Percentiles rank a stretch among this genome's conserved stretches.
Evolutionary conservation across 1,140 invertebrate genomes (phyloP).

Genomic region (Lineus longissimus): DNA sequence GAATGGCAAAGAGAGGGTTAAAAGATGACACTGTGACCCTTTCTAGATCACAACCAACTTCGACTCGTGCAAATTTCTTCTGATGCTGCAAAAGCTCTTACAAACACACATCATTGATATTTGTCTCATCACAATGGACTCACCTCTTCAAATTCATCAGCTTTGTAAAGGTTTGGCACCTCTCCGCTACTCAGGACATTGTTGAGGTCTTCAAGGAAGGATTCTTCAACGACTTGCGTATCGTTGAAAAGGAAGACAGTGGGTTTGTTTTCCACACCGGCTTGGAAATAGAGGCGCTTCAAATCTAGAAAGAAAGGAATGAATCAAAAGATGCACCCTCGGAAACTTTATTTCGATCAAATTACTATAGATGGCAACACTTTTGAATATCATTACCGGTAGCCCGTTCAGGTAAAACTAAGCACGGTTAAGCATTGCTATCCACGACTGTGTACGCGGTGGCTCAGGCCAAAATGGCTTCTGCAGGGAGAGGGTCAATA

Average conservation of each 20-base stretch:
- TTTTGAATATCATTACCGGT: neutral
- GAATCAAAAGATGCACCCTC: neutral
- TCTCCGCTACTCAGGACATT: slow-evolving; percentile 53
- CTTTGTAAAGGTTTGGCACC: slow-evolving; percentile 54
- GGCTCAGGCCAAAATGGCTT: neutral
- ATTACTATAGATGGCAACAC: neutral
- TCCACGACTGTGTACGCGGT: neutral
- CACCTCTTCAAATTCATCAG: slow-evolving; percentile 55
- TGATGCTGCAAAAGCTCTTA: too few relatives aligned
- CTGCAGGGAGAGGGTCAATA: neutral
- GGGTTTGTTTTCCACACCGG: slow-evolving; percentile 70
- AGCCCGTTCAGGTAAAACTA: too few relatives aligned
- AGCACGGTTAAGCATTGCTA: neutral
- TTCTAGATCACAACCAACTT: too few relatives aligned
- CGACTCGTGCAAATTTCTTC: too few relatives aligned
- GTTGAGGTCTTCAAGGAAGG: slow-evolving; percentile 54
- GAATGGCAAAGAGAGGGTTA: slow-evolving; percentile 22
- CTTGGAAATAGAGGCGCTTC: slow-evolving; percentile 68
- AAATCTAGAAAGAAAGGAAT: slow-evolving; percentile 59
- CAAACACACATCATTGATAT: too few relatives aligned
- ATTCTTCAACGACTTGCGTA: slow-evolving; percentile 59
- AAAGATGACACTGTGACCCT: neutral
- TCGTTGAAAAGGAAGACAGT: slow-evolving; percentile 79
- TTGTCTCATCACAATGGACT: slow-evolving; percentile 30
- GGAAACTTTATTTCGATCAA: neutral